Conservation (phyloP, 1,140 invertebrate genomes). For the Pseudomyrmex dendroicus region DNA sequence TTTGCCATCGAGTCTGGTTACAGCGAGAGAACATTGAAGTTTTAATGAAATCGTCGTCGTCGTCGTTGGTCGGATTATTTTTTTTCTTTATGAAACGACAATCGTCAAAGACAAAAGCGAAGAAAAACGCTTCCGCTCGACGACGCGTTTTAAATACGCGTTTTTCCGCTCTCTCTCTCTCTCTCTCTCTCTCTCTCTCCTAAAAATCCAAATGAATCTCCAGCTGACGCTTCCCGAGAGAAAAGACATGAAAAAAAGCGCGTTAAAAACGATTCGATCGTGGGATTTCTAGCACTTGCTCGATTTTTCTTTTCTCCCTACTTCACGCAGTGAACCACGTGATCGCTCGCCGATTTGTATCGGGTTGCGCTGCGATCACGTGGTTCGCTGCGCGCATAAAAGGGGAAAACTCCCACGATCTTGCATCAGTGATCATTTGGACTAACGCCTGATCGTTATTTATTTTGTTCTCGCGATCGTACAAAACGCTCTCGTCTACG, state of each 20-base stretch:
- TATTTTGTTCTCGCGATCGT: too few species aligned
- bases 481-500: too few species aligned
- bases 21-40: background rate
- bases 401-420: too few species aligned
- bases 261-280: background rate
- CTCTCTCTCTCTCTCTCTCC: too few species aligned
- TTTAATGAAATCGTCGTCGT: conserved; percentile 12
- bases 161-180: background rate
- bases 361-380: too few species aligned
- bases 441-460: too few species aligned
- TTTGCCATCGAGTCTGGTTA: background rate
- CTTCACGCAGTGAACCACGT: too few species aligned
- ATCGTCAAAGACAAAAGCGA: background rate
- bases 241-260: background rate
- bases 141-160: background rate
- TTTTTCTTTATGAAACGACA: conserved; percentile 2
- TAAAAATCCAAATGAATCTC: conserved; percentile 5
- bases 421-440: too few species aligned
- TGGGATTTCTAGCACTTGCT: too few species aligned
- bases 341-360: too few species aligned
- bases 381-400: too few species aligned
- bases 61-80: conserved; percentile 4
- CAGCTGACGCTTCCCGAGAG: background rate
- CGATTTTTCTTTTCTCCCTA: too few species aligned
- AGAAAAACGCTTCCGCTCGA: background rate